Evolutionary conservation across 2,888 invertebrate genomes (phyloP).

Genomic region (Iselma pallidipennis): DNA sequence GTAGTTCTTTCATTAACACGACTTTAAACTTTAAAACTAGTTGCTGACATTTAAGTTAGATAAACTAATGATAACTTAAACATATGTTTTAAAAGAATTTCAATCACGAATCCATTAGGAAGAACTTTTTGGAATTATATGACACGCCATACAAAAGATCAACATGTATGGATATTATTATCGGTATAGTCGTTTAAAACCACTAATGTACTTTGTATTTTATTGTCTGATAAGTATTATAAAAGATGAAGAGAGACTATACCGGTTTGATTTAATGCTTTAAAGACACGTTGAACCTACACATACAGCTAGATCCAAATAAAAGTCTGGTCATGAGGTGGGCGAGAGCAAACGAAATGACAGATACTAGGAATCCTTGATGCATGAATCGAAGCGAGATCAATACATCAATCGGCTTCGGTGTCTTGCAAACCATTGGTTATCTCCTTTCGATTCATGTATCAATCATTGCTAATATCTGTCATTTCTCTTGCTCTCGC

Average conservation of each 20-base stretch:
- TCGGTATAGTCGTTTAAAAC: not conserved
- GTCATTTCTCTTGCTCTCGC: too few relatives aligned
- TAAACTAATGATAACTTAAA: not conserved
- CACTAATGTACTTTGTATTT: not conserved
- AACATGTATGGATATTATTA: not conserved
- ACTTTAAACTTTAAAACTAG: not conserved
- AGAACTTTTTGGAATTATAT: not conserved
- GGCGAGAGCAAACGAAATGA: too few relatives aligned
- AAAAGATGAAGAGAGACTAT: not conserved
- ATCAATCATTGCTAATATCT: too few relatives aligned
- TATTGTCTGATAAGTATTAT: not conserved
- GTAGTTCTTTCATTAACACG: not conserved
- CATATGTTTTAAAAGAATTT: slow-evolving; percentile 1
- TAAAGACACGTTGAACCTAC: too few relatives aligned
- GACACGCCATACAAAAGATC: not conserved
- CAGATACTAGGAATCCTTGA: too few relatives aligned
- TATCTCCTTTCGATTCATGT: too few relatives aligned
- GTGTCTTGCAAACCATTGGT: too few relatives aligned
- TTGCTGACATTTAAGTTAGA: not conserved
- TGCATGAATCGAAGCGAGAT: too few relatives aligned
- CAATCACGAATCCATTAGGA: slow-evolving; percentile 18
- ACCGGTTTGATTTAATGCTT: not conserved
- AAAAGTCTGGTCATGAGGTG: too few relatives aligned
- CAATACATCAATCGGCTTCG: too few relatives aligned
- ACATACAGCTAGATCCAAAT: too few relatives aligned